Percentiles rank a stretch among this genome's conserved stretches.
Conservation (phyloP, 2,888 invertebrate genomes). For the Rhagonycha fulva region DNA sequence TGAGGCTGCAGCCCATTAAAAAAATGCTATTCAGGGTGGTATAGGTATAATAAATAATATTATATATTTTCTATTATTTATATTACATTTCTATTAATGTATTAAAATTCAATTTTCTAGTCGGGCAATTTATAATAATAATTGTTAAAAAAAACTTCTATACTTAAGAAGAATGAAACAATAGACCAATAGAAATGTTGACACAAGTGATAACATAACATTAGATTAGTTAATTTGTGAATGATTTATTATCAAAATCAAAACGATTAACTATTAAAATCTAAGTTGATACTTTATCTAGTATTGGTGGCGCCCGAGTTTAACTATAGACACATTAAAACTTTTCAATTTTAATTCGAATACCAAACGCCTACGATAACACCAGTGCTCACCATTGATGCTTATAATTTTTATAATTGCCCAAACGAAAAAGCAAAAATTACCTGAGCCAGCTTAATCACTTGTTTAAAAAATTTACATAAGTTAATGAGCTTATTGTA, state of each 20-base stretch:
- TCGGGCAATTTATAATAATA: not conserved
- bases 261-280: not conserved
- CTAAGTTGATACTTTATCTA: not conserved
- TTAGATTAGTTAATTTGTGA: not conserved
- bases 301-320: not conserved
- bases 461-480: not conserved
- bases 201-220: not conserved
- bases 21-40: too few species aligned
- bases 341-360: not conserved
- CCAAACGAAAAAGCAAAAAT: not conserved
- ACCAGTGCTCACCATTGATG: not conserved
- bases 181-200: not conserved
- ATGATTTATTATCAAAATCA: not conserved
- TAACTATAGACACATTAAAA: not conserved
- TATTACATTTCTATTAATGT: not conserved
- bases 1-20: too few species aligned
- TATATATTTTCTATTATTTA: too few species aligned
- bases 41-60: too few species aligned
- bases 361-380: not conserved
- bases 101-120: not conserved
- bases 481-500: not conserved
- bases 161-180: not conserved
- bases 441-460: not conserved
- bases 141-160: not conserved
- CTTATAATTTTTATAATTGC: not conserved